Evolutionary conservation across 2,888 invertebrate genomes (phyloP).

Genomic region (Chaetogeoica ovagalla): DNA sequence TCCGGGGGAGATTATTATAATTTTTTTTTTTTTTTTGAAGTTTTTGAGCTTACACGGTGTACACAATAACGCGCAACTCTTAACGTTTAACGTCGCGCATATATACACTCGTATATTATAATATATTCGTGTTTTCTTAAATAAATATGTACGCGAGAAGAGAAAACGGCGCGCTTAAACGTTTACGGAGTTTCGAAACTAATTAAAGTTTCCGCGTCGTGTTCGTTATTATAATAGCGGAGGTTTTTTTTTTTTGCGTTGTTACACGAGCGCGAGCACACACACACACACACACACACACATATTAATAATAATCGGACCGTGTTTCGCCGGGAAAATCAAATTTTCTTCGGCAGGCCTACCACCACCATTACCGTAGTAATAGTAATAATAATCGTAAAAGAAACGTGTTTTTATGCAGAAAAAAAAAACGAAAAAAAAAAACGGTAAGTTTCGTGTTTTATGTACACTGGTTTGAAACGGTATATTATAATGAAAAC

Average conservation of each 20-base stretch:
- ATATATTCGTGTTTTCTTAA: background rate
- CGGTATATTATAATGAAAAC: background rate
- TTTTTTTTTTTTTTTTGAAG: no score
- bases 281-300: no score
- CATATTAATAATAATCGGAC: constrained; percentile 20
- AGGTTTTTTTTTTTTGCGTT: constrained; percentile 9
- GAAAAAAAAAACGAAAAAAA: no score
- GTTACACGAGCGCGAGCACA: no score
- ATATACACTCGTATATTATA: background rate
- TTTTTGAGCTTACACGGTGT: no score
- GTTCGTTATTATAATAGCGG: background rate
- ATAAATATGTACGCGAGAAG: background rate
- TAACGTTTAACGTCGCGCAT: background rate
- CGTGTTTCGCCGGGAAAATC: constrained; percentile 18
- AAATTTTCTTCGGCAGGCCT: background rate
- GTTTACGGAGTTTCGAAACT: constrained; percentile 35
- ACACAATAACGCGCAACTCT: background rate
- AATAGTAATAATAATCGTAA: constrained; percentile 10
- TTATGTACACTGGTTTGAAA: background rate
- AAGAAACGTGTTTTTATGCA: constrained; percentile 21
- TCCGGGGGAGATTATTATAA: no score
- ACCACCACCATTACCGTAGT: background rate
- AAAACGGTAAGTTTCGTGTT: background rate
- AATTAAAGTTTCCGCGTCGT: constrained; percentile 35
- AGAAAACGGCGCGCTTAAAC: background rate